phyloP scores from a whole-genome alignment of 2,888 invertebrate species.

The Cosmopolites sordidus region DNA sequence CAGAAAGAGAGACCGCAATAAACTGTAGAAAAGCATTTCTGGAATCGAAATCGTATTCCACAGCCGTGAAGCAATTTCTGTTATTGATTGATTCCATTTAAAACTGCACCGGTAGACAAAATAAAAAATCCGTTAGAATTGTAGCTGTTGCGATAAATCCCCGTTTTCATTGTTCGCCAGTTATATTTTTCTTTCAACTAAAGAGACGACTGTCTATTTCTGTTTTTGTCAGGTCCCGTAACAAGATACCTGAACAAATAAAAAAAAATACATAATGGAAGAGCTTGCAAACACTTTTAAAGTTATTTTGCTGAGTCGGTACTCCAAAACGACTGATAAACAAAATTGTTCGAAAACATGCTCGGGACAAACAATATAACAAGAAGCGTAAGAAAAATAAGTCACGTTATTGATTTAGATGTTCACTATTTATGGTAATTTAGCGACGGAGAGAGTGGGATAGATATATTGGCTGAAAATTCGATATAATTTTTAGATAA shows the following conservation, averaged over 20 bases:
- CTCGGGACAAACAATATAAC: background rate
- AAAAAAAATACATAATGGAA: slow-evolving; percentile 15
- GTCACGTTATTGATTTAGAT: background rate
- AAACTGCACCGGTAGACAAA: slow-evolving; percentile 10
- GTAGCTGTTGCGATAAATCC: slow-evolving; percentile 4
- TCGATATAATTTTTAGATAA: no score
- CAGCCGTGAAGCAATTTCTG: slow-evolving; percentile 6
- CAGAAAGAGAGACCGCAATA: background rate
- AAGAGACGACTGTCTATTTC: slow-evolving; percentile 21
- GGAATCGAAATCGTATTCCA: slow-evolving; percentile 3
- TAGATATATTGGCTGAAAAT: no score
- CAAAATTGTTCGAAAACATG: background rate
- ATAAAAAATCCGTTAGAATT: slow-evolving; percentile 12
- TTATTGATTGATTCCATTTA: slow-evolving; percentile 12
- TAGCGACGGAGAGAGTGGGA: no score
- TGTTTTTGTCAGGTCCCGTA: slow-evolving; percentile 33
- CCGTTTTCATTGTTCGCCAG: slow-evolving; percentile 3
- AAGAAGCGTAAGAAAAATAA: background rate
- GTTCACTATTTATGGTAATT: background rate
- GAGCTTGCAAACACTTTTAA: slow-evolving; percentile 6
- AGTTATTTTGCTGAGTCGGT: slow-evolving; percentile 1
- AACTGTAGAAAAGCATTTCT: background rate
- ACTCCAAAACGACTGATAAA: background rate
- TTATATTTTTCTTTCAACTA: slow-evolving; percentile 1
- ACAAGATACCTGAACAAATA: slow-evolving; percentile 35